These are phyloP conservation scores for Ormyrus labotus DNA, from an alignment of 2,888 invertebrate genomes.

Conservation along the genomic window DNA sequence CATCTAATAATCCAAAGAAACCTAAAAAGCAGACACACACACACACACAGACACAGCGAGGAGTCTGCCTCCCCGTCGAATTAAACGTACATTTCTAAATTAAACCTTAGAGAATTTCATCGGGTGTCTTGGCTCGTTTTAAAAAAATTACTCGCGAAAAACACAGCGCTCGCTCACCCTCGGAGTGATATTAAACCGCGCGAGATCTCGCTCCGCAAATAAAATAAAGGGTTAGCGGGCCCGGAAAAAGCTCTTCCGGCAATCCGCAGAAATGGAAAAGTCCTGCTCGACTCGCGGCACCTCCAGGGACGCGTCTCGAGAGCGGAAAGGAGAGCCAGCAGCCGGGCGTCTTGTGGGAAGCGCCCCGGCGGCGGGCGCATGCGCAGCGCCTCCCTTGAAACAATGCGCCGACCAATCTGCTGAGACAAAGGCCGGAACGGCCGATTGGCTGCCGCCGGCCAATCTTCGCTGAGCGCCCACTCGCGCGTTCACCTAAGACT, in stretches of 20 bases:
- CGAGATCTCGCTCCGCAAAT: slow-evolving; percentile 31
- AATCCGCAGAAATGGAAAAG: slow-evolving; percentile 32
- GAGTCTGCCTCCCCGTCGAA: not conserved
- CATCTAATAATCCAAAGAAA: not conserved
- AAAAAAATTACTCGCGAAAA: slow-evolving; percentile 46
- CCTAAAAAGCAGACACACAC: too few species aligned
- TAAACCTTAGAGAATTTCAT: slow-evolving; percentile 54
- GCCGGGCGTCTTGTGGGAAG: not conserved
- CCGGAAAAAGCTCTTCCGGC: slow-evolving; percentile 27
- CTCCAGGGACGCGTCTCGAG: slow-evolving; percentile 3
- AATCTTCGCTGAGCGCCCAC: slow-evolving; percentile 64
- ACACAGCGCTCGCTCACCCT: not conserved
- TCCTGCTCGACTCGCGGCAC: not conserved
- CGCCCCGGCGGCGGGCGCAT: not conserved
- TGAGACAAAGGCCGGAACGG: slow-evolving; percentile 72
- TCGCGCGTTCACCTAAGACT: not conserved
- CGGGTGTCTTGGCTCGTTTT: slow-evolving; percentile 25
- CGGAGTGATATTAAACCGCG: slow-evolving; percentile 50
- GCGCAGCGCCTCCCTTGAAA: slow-evolving; percentile 71
- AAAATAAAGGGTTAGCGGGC: slow-evolving; percentile 23
- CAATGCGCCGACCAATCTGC: slow-evolving; percentile 75
- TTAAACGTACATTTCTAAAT: slow-evolving; percentile 50
- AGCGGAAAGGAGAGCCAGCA: not conserved
- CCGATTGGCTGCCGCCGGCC: slow-evolving; percentile 70
- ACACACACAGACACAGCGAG: too few species aligned